phyloP scores from a whole-genome alignment of 2,113 vertebrate genomes.

The Jacana jacana region DNA sequence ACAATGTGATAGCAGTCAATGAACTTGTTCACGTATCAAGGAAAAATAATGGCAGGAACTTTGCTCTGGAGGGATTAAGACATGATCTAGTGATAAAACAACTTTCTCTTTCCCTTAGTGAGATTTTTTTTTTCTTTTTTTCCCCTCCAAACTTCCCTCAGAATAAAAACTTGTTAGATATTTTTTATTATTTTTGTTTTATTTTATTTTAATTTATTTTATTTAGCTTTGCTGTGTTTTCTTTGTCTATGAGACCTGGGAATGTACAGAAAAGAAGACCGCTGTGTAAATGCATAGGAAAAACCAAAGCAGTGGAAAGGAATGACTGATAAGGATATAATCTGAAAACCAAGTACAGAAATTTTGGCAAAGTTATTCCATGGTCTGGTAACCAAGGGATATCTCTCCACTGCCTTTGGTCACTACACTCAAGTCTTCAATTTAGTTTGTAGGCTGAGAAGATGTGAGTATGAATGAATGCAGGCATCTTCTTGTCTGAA shows the following conservation, averaged over 20 bases:
- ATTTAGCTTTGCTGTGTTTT: neutral
- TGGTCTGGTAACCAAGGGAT: neutral
- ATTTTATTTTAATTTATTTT: neutral
- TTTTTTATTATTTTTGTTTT: neutral
- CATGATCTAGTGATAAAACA: neutral
- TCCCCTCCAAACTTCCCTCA: neutral
- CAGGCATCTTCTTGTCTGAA: neutral
- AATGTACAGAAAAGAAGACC: neutral
- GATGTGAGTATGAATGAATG: neutral
- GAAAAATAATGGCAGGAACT: neutral
- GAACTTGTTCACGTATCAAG: neutral
- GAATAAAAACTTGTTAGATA: neutral
- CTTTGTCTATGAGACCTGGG: neutral
- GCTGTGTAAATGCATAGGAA: neutral
- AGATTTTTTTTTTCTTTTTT: neutral
- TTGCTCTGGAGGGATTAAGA: neutral
- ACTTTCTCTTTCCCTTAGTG: neutral
- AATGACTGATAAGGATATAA: neutral
- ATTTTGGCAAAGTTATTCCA: neutral
- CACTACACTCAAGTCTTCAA: neutral
- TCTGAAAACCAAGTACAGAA: neutral
- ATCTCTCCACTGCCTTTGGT: neutral
- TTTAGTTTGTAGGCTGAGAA: neutral
- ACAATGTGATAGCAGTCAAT: neutral
- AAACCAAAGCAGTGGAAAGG: neutral